These are phyloP conservation scores for Myripristis murdjan DNA, from an alignment of 2,797 vertebrate species.

Conservation along the genomic window DNA sequence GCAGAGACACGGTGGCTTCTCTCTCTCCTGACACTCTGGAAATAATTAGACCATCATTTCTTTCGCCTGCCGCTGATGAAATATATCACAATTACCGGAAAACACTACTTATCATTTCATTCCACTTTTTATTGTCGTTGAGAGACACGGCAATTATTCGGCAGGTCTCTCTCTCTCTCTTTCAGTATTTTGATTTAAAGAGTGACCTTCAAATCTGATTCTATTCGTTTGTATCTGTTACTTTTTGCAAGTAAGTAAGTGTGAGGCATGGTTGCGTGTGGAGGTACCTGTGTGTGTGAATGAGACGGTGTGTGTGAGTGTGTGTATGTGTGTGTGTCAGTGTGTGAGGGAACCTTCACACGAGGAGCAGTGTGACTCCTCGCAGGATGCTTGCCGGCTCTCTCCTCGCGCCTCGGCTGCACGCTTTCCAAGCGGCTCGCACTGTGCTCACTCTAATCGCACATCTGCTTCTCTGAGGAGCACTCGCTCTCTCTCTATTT, in stretches of 20 bases:
- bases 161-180: constrained; percentile 62
- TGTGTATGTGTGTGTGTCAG: constrained; percentile 64
- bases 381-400: constrained; percentile 89
- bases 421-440: constrained; percentile 61
- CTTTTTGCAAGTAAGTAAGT: constrained; percentile 28
- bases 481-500: constrained; percentile 21
- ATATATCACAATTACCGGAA: constrained; percentile 87
- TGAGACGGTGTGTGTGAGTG: constrained; percentile 50
- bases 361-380: constrained; percentile 78
- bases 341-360: constrained; percentile 71
- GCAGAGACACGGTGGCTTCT: constrained; percentile 88
- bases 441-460: constrained; percentile 64
- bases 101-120: constrained; percentile 84
- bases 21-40: constrained; percentile 88
- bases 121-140: constrained; percentile 75
- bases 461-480: constrained; percentile 58
- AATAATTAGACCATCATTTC: constrained; percentile 89
- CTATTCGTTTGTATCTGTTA: constrained; percentile 49
- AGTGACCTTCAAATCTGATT: constrained; percentile 79
- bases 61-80: constrained; percentile 82
- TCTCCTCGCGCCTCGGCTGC: constrained; percentile 77
- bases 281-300: constrained; percentile 51
- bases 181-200: constrained; percentile 77
- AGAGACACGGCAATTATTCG: constrained; percentile 77
- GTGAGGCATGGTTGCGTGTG: constrained; percentile 34